Conservation (phyloP, 2,797 vertebrate genomes). For the Mormyrops attenuatus region DNA sequence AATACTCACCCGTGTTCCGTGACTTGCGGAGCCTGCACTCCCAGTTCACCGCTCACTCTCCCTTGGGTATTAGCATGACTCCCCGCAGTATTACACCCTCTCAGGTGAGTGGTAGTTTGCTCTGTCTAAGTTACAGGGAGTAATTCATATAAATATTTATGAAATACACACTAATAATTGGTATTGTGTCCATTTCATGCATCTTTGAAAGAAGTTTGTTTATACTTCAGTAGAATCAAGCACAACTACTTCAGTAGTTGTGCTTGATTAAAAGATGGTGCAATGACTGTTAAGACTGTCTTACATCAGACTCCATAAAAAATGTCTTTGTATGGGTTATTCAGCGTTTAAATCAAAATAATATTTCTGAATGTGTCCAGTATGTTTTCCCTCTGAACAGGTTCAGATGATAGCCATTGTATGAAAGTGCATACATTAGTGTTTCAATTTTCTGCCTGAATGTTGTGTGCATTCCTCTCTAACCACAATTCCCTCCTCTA, state of each 20-base stretch:
- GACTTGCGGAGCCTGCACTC: constrained; percentile 81
- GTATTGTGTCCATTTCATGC: neutral
- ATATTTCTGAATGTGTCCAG: neutral
- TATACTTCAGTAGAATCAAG: neutral
- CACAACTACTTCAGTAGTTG: too few relatives aligned
- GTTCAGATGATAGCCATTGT: neutral
- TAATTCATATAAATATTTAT: neutral
- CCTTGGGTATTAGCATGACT: constrained; percentile 69
- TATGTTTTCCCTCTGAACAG: neutral
- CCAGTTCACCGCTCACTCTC: constrained; percentile 64
- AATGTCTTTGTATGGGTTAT: neutral
- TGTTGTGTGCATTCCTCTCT: neutral
- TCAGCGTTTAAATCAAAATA: neutral
- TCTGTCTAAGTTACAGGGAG: neutral
- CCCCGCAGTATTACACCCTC: constrained; percentile 73
- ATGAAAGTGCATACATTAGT: neutral
- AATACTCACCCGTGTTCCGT: constrained; percentile 76
- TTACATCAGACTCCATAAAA: neutral
- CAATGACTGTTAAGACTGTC: neutral
- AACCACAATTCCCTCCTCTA: constrained; percentile 67
- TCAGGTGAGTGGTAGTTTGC: constrained; percentile 61
- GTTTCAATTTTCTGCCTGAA: neutral
- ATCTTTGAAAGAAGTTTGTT: constrained; percentile 1
- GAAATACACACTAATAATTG: neutral
- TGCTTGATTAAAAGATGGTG: neutral